Base-by-base conservation (phyloP, 2,888 invertebrate genomes). In the Furcula furcula region DNA sequence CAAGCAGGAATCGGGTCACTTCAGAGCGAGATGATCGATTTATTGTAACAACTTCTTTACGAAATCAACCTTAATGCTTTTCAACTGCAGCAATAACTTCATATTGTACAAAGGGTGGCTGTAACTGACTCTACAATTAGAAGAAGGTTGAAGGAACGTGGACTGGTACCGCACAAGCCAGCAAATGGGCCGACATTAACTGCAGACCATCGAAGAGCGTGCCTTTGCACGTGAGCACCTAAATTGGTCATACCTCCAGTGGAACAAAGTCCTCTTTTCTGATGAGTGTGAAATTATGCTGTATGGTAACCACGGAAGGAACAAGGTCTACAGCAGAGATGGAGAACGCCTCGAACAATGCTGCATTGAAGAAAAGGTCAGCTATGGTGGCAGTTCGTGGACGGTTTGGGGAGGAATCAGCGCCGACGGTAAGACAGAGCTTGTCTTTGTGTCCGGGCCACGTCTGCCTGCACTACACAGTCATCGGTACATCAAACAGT, bases 261-360 rank as follows among this genome's bases (percentile, higher is more conserved):
- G 26, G 32, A 20, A 11, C 20, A 20, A 12, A 3, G 37, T 46
- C 9, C 36, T 41, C 23, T 41, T 40, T 28, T 36, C 39, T 6
- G 39, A 40, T 15, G 35, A 41, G 23, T 29, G 37, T 38, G 40
- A 38, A 36, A 34, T 36, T 12, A 37, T 31, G 16, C 20, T 48
- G 31, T 34, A 41, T 31, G 34, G 48, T 21, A 45, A 37, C 34
- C 40, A 36, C 27, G 31, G 38, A 34, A 40, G 44, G 22, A 33
- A 32, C 13, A 30, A 34, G 19, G 29, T 51, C 15, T 53, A 53
- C 35, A 33, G 43, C 35, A 31, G 45, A 9, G 32, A 36, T 7
- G 38, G 33, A 31, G 34, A 42, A 22, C 21, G 41, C 16, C 35
- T 38, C 20, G 22, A 36, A 29, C 34, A 40, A 20, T 34, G 34